phyloP scores from a whole-genome alignment of 2,888 invertebrate genomes.

The Diarsia brunnea region DNA sequence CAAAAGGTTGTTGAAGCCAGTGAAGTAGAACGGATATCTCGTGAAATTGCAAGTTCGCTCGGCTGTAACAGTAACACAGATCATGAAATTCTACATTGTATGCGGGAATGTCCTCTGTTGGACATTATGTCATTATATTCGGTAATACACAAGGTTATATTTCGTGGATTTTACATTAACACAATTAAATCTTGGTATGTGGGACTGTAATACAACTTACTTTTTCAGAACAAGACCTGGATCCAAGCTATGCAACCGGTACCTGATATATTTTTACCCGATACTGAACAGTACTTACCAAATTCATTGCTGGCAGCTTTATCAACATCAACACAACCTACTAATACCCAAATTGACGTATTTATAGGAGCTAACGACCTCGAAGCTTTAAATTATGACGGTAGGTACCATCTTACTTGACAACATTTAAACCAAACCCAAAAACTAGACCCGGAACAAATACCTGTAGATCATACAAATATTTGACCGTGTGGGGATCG shows the following conservation, averaged over 20 bases:
- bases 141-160: conserved; percentile 70
- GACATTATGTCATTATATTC: conserved; percentile 90
- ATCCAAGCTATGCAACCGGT: conserved; percentile 91
- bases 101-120: conserved; percentile 90
- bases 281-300: conserved; percentile 91
- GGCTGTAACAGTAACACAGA: conserved; percentile 89
- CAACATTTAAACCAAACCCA: background rate
- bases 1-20: conserved; percentile 69
- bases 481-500: background rate
- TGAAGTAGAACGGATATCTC: conserved; percentile 87
- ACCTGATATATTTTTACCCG: conserved; percentile 91
- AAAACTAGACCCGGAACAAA: background rate
- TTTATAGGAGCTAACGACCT: conserved; percentile 93
- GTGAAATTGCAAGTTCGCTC: conserved; percentile 89
- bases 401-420: conserved; percentile 68
- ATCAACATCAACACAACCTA: conserved; percentile 86
- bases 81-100: conserved; percentile 91
- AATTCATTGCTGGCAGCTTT: conserved; percentile 89
- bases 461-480: background rate
- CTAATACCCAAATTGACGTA: conserved; percentile 91
- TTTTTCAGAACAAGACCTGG: conserved; percentile 90
- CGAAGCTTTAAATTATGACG: conserved; percentile 91
- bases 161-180: conserved; percentile 7
- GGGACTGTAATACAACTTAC: conserved; percentile 5
- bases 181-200: background rate